These are phyloP conservation scores for Drosophila hydei DNA, from an alignment of 1,140 invertebrate genomes.

Conservation along the genomic window DNA sequence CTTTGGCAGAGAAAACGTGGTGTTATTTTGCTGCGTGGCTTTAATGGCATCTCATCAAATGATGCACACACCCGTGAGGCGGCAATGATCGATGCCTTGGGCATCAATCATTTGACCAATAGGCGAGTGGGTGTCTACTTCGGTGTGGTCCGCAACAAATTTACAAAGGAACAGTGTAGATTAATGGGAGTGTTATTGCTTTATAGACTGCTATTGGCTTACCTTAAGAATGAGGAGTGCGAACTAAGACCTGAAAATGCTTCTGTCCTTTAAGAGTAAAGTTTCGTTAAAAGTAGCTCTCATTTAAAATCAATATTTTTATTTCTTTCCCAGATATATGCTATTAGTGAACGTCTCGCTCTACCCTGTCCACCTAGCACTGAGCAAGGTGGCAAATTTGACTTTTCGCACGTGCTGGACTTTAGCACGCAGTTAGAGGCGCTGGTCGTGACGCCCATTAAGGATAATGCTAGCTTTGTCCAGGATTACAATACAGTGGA, in stretches of 20 bases:
- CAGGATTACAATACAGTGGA: constrained; percentile 80
- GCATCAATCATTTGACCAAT: constrained; percentile 92
- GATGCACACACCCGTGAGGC: constrained; percentile 97
- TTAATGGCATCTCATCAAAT: constrained; percentile 93
- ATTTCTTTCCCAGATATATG: constrained; percentile 89
- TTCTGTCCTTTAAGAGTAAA: background rate
- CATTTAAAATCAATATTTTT: constrained; percentile 3
- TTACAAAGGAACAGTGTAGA: constrained; percentile 87
- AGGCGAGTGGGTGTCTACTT: constrained; percentile 92
- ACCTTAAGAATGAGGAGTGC: constrained; percentile 36
- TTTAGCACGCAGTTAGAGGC: constrained; percentile 90
- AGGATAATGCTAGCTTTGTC: constrained; percentile 75
- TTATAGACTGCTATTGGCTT: constrained; percentile 85
- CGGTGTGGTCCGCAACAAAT: constrained; percentile 87
- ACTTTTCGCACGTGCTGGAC: constrained; percentile 95
- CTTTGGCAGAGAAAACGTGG: constrained; percentile 93
- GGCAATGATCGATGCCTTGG: constrained; percentile 95
- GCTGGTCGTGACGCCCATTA: constrained; percentile 86
- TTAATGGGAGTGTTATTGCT: constrained; percentile 92
- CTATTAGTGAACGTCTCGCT: constrained; percentile 93
- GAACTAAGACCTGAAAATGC: constrained; percentile 38
- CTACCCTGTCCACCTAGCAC: constrained; percentile 88
- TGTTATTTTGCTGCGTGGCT: constrained; percentile 94
- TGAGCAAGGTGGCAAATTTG: constrained; percentile 87
- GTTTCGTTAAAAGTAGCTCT: background rate